Conservation (phyloP, 2,888 invertebrate genomes). For the Erebia epiphron region DNA sequence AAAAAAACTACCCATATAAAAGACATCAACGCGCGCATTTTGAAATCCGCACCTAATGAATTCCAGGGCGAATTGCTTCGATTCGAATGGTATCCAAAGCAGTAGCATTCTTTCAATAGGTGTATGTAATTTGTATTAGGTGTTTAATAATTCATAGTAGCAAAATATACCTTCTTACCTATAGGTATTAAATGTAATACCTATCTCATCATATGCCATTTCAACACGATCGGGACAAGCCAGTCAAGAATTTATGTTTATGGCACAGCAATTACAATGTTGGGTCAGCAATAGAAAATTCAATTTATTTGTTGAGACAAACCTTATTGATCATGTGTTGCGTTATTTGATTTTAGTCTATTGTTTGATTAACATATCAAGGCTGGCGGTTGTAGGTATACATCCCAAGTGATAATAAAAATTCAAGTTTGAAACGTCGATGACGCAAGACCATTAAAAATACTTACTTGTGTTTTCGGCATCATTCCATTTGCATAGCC, state of each 20-base stretch:
- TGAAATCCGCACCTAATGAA: slow-evolving; percentile 13
- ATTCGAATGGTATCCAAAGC: not conserved
- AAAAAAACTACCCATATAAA: slow-evolving; percentile 26
- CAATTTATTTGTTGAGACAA: slow-evolving; percentile 66
- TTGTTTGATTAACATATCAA: slow-evolving; percentile 82
- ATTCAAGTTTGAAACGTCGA: slow-evolving; percentile 80
- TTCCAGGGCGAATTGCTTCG: slow-evolving; percentile 11
- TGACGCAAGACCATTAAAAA: slow-evolving; percentile 83
- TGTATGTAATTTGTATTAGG: no score
- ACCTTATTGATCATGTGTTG: slow-evolving; percentile 73
- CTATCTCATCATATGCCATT: slow-evolving; percentile 3
- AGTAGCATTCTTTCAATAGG: not conserved
- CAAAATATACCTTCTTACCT: not conserved
- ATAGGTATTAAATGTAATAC: not conserved
- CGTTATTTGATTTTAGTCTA: slow-evolving; percentile 77
- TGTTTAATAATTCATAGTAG: not conserved
- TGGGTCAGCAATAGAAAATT: slow-evolving; percentile 54
- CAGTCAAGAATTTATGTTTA: slow-evolving; percentile 19
- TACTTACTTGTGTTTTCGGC: slow-evolving; percentile 78
- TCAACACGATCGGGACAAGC: slow-evolving; percentile 1
- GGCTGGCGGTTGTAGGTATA: slow-evolving; percentile 73
- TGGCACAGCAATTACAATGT: slow-evolving; percentile 32
- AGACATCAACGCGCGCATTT: slow-evolving; percentile 40
- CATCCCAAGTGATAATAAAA: slow-evolving; percentile 82
- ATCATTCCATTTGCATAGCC: slow-evolving; percentile 78